Base-by-base conservation (phyloP, 2,113 vertebrate species). In the Rynchops niger region DNA sequence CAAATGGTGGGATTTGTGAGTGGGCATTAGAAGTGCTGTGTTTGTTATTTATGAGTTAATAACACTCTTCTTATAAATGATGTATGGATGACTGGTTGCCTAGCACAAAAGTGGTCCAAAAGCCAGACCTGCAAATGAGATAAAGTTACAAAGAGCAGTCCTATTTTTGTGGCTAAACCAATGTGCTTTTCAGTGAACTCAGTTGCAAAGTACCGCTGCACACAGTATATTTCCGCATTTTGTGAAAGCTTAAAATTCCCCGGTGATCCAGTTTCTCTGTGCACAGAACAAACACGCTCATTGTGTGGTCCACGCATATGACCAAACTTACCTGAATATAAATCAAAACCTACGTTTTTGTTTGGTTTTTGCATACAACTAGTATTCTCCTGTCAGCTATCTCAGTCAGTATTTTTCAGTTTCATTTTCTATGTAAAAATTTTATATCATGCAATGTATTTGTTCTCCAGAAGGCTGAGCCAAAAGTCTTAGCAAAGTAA, bases 281-380 rank as follows among this genome's bases (percentile, higher is more conserved):
- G 55, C 40, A 55, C 30, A 88, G 69, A 96, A 94, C 94, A 97
- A 96, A 95, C 43, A 87, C 36, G 71, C 4, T 49, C 70, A 95
- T 58, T 92, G 91, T 95, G 86, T 86, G 85, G 65, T 80, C 87
- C 72, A 70, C 70, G 63, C 3, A 1, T 70, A 29, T 88, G 71
- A 72, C 53, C n/a, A 58, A 92, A 78, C 52, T 88, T 96, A 91
- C 84, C 53, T 88, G 71, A 95, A 91, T 79, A 87, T 92, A 77
- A 93, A 91, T 87, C 8, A 8, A 95, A 92, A 65, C 4, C 3
- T 50, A 25, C 6, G 3, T 38, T 79, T 73, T 78, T 73, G 9
- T 74, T 70, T 84, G 2, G 1, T 32, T 90, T 88, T 71, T 82
- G 7, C 14, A 30, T 29, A 19, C 26, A 79, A n/a, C 49, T 14